Evolutionary conservation across 1,140 invertebrate species (phyloP).

Genomic region (Drosophila orosa): DNA sequence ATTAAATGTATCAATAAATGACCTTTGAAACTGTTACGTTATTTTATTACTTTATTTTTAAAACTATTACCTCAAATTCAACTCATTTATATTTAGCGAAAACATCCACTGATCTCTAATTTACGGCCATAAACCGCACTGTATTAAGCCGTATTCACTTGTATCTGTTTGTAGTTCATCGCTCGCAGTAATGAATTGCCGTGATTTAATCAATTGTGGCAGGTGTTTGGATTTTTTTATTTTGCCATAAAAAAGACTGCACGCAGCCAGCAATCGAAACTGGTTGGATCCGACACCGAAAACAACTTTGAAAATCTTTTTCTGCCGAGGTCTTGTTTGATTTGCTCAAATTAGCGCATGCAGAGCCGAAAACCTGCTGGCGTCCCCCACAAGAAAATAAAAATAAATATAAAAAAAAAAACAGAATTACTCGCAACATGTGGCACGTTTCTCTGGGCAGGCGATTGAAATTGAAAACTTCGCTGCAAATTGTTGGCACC

Average conservation of each 20-base stretch:
- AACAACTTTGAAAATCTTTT: slow-evolving; percentile 33
- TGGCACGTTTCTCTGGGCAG: slow-evolving; percentile 39
- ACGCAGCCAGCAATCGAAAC: slow-evolving; percentile 54
- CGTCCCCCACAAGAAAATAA: slow-evolving; percentile 15
- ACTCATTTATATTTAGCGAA: background rate
- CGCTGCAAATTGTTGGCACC: slow-evolving; percentile 53
- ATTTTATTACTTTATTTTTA: background rate
- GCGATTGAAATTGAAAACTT: slow-evolving; percentile 51
- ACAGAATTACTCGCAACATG: slow-evolving; percentile 39
- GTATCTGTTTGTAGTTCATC: slow-evolving; percentile 28
- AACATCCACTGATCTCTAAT: background rate
- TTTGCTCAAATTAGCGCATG: slow-evolving; percentile 77
- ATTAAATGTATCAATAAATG: background rate
- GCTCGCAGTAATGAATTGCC: slow-evolving; percentile 75
- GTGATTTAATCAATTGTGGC: slow-evolving; percentile 81
- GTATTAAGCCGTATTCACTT: slow-evolving; percentile 1
- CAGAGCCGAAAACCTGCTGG: slow-evolving; percentile 38
- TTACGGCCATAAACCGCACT: background rate
- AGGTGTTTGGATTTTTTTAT: slow-evolving; percentile 61
- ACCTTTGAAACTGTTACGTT: background rate
- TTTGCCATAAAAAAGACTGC: slow-evolving; percentile 50
- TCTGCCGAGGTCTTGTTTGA: slow-evolving; percentile 61
- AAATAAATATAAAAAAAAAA: slow-evolving; percentile 1
- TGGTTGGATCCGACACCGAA: slow-evolving; percentile 50
- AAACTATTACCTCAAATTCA: background rate